phyloP scores from a whole-genome alignment of 92 coral and sea anemone genomes.

The Phenganax subtilis region DNA sequence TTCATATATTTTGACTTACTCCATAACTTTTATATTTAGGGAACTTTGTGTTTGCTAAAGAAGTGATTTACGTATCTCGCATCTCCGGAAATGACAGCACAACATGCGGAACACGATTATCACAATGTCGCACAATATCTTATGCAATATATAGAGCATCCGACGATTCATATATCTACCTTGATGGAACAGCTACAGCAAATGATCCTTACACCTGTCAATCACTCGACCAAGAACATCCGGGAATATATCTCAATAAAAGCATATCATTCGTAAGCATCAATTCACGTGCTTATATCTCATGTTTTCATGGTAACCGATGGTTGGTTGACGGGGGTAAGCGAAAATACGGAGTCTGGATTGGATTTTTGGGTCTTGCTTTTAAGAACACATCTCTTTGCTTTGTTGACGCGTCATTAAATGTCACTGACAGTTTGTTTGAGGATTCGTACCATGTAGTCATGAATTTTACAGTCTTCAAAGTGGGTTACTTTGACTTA shows the following conservation, averaged over 20 bases:
- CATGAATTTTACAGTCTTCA: slow-evolving; percentile 32
- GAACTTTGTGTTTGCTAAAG: background rate
- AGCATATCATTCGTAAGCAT: slow-evolving; percentile 18
- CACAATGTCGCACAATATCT: slow-evolving; percentile 34
- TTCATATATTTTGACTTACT: too few species aligned
- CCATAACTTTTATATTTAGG: too few species aligned
- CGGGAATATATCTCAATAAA: slow-evolving; percentile 35
- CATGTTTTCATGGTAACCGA: slow-evolving; percentile 6
- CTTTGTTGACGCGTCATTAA: slow-evolving; percentile 31
- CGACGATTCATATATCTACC: slow-evolving; percentile 10
- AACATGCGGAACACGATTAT: slow-evolving; percentile 31
- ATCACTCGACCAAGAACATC: slow-evolving; percentile 24
- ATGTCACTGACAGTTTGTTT: slow-evolving; percentile 30
- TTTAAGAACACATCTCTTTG: slow-evolving; percentile 35
- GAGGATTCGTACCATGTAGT: background rate
- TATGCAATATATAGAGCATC: slow-evolving; percentile 22
- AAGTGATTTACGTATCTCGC: slow-evolving; percentile 30
- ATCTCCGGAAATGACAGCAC: slow-evolving; percentile 29
- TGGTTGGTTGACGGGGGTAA: slow-evolving; percentile 41
- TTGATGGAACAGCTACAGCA: slow-evolving; percentile 29
- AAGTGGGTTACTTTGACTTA: background rate
- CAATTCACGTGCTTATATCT: slow-evolving; percentile 24
- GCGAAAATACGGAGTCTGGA: background rate
- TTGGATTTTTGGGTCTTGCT: slow-evolving; percentile 32
- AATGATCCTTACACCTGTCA: slow-evolving; percentile 21